Evolutionary conservation across 2,888 invertebrate genomes (phyloP), one percentile per base, ranked within the genome.

Genomic region (Epinotia bilunana): DNA sequence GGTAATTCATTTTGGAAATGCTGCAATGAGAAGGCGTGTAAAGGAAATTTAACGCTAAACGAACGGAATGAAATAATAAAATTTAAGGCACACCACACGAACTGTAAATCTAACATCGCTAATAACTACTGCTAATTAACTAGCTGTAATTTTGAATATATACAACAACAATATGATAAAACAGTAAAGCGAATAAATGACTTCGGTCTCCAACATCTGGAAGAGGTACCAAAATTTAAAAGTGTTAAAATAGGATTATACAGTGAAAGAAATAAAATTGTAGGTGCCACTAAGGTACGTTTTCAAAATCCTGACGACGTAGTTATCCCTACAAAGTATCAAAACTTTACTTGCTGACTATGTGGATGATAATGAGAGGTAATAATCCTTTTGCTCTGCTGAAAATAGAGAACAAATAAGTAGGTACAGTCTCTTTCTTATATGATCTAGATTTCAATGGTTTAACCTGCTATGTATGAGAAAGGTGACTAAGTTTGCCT

Each of bases 181-280:
- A 64, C 64, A 64, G 63, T 43, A 20, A 63, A 63, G 55, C 67
- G 53, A 53, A 67, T 67, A 9, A 28, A 67, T 39, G 12, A 68
- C 13, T 67, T 7, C 67, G 39, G 53, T 33, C 11, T 68, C 39
- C 68, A 57, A 33, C 68, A 53, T 4, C 49, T 67, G n/a, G 67
- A 67, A 65, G 65, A 65, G 13, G 55, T 68, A 67, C 53, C 53
- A 57, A 53, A 65, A 65, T 67, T 67, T 67, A 2, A 39, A 13
- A 58, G 58, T 58, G 58, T 69, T 20, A 69, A 69, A 68, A 68
- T 57, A 39, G 68, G 68, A n/a, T 33, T 55, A 55, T 57, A 67
- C 9, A 67, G 28, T 57, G 55, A 9, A n/a, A 9, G 67, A 67
- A 67, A 57, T 57, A 57, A 55, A 67, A 55, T 67, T 28, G n/a